Percentiles rank a stretch among this genome's conserved stretches.
Evolutionary conservation across 92 coral and sea anemone genomes (phyloP).

Genomic region (Porites divaricata): DNA sequence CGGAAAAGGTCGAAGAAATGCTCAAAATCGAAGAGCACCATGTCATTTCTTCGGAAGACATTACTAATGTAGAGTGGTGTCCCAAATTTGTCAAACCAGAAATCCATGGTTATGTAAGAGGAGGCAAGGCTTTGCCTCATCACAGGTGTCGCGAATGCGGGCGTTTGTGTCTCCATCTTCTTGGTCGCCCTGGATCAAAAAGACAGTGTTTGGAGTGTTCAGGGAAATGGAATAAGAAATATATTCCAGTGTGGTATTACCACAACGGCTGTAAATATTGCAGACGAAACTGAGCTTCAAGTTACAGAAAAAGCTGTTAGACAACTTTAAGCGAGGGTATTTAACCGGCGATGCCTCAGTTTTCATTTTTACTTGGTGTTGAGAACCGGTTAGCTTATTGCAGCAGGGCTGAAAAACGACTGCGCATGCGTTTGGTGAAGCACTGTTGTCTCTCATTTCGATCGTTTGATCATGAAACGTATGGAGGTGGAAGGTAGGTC

Average conservation of each 20-base stretch:
- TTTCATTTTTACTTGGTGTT: no score
- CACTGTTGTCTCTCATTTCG: no score
- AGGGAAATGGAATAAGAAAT: slow-evolving; percentile 34
- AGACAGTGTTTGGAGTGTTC: slow-evolving; percentile 57
- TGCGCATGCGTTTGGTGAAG: no score
- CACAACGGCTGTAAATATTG: slow-evolving; percentile 58
- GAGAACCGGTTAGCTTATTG: no score
- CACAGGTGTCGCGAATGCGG: slow-evolving; percentile 50
- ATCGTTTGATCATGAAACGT: no score
- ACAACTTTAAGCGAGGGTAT: no score
- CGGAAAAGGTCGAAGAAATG: slow-evolving; percentile 41
- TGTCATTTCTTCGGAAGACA: slow-evolving; percentile 35
- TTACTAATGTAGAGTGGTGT: slow-evolving; percentile 54
- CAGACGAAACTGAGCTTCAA: background rate
- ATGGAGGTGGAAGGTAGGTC: no score
- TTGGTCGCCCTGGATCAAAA: slow-evolving; percentile 56
- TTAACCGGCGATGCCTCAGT: no score
- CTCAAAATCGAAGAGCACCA: slow-evolving; percentile 40
- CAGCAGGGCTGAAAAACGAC: no score
- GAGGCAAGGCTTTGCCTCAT: slow-evolving; percentile 55
- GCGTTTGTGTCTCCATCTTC: slow-evolving; percentile 51
- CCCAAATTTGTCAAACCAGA: slow-evolving; percentile 57
- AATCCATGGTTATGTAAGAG: slow-evolving; percentile 40
- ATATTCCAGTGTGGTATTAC: slow-evolving; percentile 60
- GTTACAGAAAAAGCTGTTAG: slow-evolving; percentile 12